Evolutionary conservation across 2,888 invertebrate genomes (phyloP).

Genomic region (Parthenolecanium corni): DNA sequence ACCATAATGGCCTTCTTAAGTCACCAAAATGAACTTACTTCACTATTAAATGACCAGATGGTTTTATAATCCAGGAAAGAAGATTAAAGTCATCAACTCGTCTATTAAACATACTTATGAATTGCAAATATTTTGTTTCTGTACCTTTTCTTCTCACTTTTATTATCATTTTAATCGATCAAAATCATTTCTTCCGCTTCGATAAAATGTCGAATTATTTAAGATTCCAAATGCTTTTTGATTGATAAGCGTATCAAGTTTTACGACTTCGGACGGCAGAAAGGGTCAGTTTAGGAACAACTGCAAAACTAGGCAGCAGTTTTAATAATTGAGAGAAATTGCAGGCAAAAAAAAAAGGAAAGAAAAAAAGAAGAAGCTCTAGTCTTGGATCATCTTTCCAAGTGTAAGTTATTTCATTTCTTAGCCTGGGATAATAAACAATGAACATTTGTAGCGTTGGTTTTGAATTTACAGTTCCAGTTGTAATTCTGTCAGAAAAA

Average conservation of each 20-base stretch:
- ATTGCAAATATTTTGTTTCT: too few relatives aligned
- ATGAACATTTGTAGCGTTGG: constrained; percentile 2
- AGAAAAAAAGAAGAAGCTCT: constrained; percentile 10
- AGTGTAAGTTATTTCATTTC: constrained; percentile 5
- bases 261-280: neutral
- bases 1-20: too few relatives aligned
- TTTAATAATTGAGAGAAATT: constrained; percentile 22
- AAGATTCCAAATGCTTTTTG: neutral
- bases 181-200: neutral
- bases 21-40: too few relatives aligned
- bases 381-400: constrained; percentile 17
- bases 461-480: neutral
- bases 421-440: neutral
- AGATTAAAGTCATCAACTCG: too few relatives aligned
- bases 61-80: too few relatives aligned
- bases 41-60: too few relatives aligned
- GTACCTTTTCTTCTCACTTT: too few relatives aligned
- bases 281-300: constrained; percentile 2
- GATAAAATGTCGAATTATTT: too few relatives aligned
- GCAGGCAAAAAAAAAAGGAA: constrained; percentile 6
- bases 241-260: neutral
- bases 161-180: too few relatives aligned
- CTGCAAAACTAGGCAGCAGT: neutral
- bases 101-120: too few relatives aligned
- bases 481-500: too few relatives aligned